A percentile compares a stretch with the other conserved stretches of the same genome.
These are phyloP conservation scores for Anser brachyrhynchus DNA, from an alignment of 2,113 vertebrate species.

Conservation along the genomic window DNA sequence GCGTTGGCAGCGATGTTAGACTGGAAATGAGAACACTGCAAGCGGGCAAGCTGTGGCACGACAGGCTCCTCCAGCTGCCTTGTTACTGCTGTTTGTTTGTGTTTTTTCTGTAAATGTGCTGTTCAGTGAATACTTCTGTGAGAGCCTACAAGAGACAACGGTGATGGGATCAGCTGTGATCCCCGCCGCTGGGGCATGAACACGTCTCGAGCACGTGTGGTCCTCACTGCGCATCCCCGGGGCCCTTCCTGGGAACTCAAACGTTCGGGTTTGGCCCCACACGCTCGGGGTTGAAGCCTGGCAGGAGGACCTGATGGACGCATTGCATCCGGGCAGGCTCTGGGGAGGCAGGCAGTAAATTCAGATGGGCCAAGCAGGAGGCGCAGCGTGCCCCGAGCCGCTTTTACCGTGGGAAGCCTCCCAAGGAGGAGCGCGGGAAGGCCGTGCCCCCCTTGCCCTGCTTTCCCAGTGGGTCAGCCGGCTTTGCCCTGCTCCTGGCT, in stretches of 20 bases:
- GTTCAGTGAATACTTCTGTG: not conserved
- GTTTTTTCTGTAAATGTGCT: not conserved
- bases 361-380: not conserved
- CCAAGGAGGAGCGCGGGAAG: too few relatives aligned
- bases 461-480: too few relatives aligned
- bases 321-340: accelerated
- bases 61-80: not conserved
- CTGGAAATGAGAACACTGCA: not conserved
- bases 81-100: not conserved
- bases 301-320: not conserved
- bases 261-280: not conserved
- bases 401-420: too few relatives aligned
- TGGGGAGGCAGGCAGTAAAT: not conserved
- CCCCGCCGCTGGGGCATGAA: not conserved
- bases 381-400: not conserved
- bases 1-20: not conserved
- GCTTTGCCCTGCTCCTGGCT: too few relatives aligned
- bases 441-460: too few relatives aligned
- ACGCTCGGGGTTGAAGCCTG: not conserved
- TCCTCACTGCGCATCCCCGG: not conserved
- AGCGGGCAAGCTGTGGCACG: not conserved
- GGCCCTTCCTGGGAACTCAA: not conserved
- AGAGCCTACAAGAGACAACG: not conserved
- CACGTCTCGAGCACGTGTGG: accelerated
- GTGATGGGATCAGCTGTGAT: not conserved